Base-by-base conservation (phyloP, 2,888 invertebrate genomes). In the Pristionchus exspectatus region DNA sequence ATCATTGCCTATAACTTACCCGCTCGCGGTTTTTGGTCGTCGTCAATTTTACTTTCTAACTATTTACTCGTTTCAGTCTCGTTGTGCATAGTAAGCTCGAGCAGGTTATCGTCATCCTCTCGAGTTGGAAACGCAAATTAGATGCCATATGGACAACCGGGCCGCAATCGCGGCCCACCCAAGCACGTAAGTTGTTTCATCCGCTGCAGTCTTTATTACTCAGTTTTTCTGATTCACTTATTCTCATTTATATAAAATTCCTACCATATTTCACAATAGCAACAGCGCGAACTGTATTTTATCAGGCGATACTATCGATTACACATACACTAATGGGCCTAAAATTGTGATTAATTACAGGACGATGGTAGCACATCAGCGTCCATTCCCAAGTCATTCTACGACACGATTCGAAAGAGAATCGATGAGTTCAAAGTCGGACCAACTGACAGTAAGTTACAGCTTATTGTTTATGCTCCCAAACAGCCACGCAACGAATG, bases 351-450 rank as follows among this genome's bases (percentile, higher is more conserved):
- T 33, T 14, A 7, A 14, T 77, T 16, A 56, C 56, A 84, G 84
- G 84, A 84, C 16, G 84, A 84, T 38, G 84, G 84, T 84, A 54
- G 81, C 72, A 44, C 81, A 14, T 56, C 84, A n/a, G 54, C 27
- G 56, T 56, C 54, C 27, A 84, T 77, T 77, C 77, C 77, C 44
- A 77, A 50, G 77, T n/a, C 16, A 18, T 56, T 84, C 56, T 54
- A 84, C 84, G 84, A 84, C 56, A 84, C 56, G 84, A 59, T 84
- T 33, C 27, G 56, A 18, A 84, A 84, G 54, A 38, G 30, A 27
- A 84, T 84, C 84, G 56, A 84, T 21, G 84, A 59, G 9, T 84
- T 84, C 84, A 84, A 84, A 84, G 54, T 84, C 84, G 56, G 84
- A 30, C 84, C 54, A 4, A 84, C 54, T 56, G 84, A 84, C 21